Evolutionary conservation across 2,797 vertebrate genomes (phyloP).

Genomic region (Cuculus canorus): DNA sequence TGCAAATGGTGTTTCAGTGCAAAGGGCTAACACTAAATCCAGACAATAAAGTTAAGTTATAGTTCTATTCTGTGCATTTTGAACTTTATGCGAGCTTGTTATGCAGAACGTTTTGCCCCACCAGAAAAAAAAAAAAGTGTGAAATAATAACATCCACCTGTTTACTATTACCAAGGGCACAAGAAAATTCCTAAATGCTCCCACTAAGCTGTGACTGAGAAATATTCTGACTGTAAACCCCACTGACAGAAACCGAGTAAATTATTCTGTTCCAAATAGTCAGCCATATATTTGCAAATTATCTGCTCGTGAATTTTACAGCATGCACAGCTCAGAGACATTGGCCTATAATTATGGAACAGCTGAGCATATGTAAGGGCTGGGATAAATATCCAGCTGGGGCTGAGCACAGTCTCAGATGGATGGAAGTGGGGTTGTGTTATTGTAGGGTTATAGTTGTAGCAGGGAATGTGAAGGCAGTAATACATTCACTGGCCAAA

Average conservation of each 20-base stretch:
- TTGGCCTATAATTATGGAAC: neutral
- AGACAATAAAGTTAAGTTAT: slow-evolving; percentile 1
- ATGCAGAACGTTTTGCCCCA: neutral
- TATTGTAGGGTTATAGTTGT: neutral
- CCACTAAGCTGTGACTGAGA: neutral
- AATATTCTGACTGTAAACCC: neutral
- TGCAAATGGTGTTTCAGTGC: slow-evolving; percentile 9
- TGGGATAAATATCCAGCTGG: neutral
- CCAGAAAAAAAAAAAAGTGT: neutral
- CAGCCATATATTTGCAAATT: slow-evolving; percentile 14
- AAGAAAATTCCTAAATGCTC: neutral
- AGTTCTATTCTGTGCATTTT: neutral
- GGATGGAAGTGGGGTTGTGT: neutral
- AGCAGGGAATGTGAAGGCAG: rapidly evolving
- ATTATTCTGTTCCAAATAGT: slow-evolving; percentile 20
- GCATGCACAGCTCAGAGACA: neutral
- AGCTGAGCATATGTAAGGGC: neutral
- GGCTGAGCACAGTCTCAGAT: neutral
- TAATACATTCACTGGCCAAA: neutral
- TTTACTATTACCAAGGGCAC: slow-evolving; percentile 17
- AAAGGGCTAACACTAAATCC: slow-evolving; percentile 42
- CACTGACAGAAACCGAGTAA: neutral
- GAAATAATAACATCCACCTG: neutral
- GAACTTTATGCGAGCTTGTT: slow-evolving; percentile 36
- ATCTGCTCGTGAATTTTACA: neutral